These are phyloP conservation scores for Metellina segmentata DNA, from an alignment of 2,888 invertebrate species.

Conservation along the genomic window DNA sequence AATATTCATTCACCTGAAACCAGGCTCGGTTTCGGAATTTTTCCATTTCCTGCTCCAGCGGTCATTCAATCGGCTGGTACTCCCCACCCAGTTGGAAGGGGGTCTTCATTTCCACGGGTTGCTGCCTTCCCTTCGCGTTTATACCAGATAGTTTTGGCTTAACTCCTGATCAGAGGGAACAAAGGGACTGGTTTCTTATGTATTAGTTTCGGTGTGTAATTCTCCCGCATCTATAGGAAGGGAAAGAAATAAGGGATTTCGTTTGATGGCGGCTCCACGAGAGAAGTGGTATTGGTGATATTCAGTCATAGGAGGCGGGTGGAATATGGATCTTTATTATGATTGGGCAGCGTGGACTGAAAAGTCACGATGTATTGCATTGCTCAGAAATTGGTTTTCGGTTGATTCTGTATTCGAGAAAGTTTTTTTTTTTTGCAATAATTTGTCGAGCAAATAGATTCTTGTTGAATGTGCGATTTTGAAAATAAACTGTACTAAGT, in stretches of 20 bases:
- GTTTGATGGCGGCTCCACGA: no score
- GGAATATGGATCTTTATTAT: no score
- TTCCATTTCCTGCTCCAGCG: conserved; percentile 56
- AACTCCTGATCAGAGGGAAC: not conserved
- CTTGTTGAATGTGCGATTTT: no score
- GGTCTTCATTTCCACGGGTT: conserved; percentile 28
- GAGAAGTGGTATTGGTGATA: no score
- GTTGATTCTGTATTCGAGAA: no score
- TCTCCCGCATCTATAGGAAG: not conserved
- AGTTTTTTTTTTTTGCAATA: no score
- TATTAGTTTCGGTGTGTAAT: not conserved
- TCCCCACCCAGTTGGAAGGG: not conserved
- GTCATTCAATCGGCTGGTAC: conserved; percentile 11
- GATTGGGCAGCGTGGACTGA: no score
- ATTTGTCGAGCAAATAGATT: no score
- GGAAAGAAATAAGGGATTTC: not conserved
- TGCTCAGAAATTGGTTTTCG: no score
- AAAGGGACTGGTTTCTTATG: not conserved
- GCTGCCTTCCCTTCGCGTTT: not conserved
- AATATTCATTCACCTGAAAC: conserved; percentile 47
- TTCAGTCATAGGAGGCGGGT: no score
- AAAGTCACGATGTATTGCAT: no score
- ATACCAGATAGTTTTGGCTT: not conserved
- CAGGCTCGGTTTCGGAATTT: conserved; percentile 11
- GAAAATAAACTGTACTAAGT: no score